phyloP scores from a whole-genome alignment of 2,797 vertebrate species.

The Spatula clypeata region DNA sequence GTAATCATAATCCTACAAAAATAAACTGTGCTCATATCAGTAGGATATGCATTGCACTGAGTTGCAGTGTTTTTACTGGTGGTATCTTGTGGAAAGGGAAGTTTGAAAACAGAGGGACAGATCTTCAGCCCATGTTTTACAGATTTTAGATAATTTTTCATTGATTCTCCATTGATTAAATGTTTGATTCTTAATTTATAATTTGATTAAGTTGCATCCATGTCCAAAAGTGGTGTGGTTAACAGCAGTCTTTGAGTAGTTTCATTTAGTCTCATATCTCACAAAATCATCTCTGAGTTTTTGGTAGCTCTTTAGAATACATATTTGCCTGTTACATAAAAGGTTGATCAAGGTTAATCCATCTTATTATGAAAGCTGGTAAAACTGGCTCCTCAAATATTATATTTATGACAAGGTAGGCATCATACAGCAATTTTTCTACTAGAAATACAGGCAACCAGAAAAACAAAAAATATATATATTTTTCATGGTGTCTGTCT shows the following conservation, averaged over 20 bases:
- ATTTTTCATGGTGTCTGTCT: fast-evolving
- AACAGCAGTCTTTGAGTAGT: background rate
- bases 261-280: background rate
- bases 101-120: background rate
- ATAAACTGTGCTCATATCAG: background rate
- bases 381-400: background rate
- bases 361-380: background rate
- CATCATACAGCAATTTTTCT: background rate
- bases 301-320: background rate
- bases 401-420: background rate
- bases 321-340: background rate
- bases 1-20: background rate
- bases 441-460: background rate
- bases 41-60: background rate
- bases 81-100: background rate
- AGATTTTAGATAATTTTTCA: background rate
- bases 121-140: background rate
- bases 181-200: background rate
- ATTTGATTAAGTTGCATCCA: background rate
- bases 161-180: background rate
- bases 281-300: background rate
- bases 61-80: background rate
- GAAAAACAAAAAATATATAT: background rate
- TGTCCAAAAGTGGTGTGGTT: background rate
- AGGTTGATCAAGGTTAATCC: background rate